These are phyloP conservation scores for Cephus spinipes DNA, from an alignment of 2,888 invertebrate species.

Conservation along the genomic window DNA sequence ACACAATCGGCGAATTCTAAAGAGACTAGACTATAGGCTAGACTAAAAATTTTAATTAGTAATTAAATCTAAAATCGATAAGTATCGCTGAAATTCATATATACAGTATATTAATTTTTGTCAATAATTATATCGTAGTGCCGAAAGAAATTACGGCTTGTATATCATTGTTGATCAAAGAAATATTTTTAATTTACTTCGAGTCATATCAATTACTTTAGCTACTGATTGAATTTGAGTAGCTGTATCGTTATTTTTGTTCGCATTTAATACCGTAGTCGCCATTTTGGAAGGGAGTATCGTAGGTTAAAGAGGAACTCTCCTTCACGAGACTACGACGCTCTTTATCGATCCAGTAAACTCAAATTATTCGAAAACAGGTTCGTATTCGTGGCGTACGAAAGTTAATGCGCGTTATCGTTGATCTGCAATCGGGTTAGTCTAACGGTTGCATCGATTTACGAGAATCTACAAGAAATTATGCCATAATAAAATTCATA, in stretches of 20 bases:
- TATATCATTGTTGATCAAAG: neutral
- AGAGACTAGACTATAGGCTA: neutral
- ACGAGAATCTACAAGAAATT: neutral
- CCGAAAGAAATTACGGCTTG: neutral
- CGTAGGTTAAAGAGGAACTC: slow-evolving; percentile 11
- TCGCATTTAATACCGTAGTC: neutral
- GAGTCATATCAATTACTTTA: neutral
- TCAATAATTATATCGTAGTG: neutral
- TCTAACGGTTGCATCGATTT: neutral
- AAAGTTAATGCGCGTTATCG: neutral
- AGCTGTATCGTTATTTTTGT: neutral
- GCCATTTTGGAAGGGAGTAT: slow-evolving; percentile 9
- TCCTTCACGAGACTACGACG: neutral
- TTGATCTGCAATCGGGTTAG: neutral
- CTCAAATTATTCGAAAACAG: neutral
- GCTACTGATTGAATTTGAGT: neutral
- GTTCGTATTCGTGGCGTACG: neutral
- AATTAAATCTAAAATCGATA: neutral
- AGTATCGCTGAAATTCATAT: neutral
- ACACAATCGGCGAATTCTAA: neutral
- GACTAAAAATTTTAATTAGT: neutral
- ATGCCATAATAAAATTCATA: neutral
- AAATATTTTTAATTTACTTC: neutral
- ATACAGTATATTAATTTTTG: neutral
- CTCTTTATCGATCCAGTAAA: slow-evolving; percentile 11